Evolutionary conservation across 2,888 invertebrate genomes (phyloP).

Genomic region (Saturnia japonica): DNA sequence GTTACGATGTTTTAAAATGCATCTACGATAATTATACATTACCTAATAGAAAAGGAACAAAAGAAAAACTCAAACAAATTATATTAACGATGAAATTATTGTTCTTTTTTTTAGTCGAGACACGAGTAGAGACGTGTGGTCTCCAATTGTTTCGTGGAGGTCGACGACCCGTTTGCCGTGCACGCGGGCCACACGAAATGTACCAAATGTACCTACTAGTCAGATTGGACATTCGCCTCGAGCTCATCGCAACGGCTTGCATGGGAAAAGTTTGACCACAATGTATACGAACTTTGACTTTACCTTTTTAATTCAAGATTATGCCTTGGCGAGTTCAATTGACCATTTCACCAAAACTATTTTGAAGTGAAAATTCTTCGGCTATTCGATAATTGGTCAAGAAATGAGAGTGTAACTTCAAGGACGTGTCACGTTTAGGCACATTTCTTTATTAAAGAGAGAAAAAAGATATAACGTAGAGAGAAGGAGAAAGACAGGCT

Average conservation of each 20-base stretch:
- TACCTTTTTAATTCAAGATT: neutral
- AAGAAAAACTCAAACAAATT: neutral
- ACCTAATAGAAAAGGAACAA: neutral
- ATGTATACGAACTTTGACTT: constrained; percentile 8
- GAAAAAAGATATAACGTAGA: too few species aligned
- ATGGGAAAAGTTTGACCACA: constrained; percentile 15
- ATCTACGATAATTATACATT: neutral
- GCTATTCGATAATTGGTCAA: too few species aligned
- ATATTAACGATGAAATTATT: neutral
- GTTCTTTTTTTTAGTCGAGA: neutral
- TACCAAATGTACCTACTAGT: constrained; percentile 46
- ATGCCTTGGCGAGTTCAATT: neutral
- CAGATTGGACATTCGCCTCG: constrained; percentile 21
- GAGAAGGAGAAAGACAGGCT: too few species aligned
- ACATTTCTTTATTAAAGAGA: too few species aligned
- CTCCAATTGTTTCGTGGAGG: constrained; percentile 60
- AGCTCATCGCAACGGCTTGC: constrained; percentile 17
- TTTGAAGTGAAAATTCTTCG: too few species aligned
- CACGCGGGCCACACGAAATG: constrained; percentile 33
- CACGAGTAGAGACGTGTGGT: constrained; percentile 21
- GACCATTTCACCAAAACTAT: neutral
- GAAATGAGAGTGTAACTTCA: too few species aligned
- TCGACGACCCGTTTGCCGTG: constrained; percentile 47
- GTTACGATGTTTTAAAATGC: neutral
- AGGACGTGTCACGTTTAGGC: too few species aligned